Conservation (phyloP, 2,888 invertebrate species). For the Eledona agricola region DNA sequence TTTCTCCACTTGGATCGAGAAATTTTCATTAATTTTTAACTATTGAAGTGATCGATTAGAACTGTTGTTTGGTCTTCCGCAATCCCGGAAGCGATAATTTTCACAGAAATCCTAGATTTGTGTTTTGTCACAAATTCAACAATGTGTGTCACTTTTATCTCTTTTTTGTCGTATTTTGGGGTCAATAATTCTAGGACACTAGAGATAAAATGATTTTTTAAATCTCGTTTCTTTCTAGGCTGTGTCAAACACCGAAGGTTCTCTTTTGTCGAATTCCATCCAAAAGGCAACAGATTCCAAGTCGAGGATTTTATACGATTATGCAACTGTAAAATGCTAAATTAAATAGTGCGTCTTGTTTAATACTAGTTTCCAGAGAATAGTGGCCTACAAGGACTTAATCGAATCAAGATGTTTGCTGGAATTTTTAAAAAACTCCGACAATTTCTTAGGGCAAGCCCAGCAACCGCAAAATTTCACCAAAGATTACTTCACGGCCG, state of each 20-base stretch:
- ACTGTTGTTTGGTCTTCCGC: too few species aligned
- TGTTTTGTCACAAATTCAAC: slow-evolving; percentile 13
- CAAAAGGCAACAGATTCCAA: slow-evolving; percentile 41
- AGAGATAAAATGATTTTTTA: slow-evolving; percentile 34
- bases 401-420: slow-evolving; percentile 61
- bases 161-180: slow-evolving; percentile 27
- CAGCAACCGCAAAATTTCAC: slow-evolving; percentile 41
- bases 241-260: slow-evolving; percentile 22
- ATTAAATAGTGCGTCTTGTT: not conserved
- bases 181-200: slow-evolving; percentile 39
- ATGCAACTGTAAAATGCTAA: slow-evolving; percentile 52
- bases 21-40: too few species aligned
- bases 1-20: too few species aligned
- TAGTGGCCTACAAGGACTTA: slow-evolving; percentile 62
- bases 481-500: slow-evolving; percentile 54
- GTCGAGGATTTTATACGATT: slow-evolving; percentile 52
- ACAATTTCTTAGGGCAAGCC: slow-evolving; percentile 47
- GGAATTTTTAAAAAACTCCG: slow-evolving; percentile 56
- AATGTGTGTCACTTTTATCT: slow-evolving; percentile 24
- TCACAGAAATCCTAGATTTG: too few species aligned
- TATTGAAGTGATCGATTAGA: too few species aligned
- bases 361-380: slow-evolving; percentile 53
- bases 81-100: too few species aligned
- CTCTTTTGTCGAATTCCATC: slow-evolving; percentile 26
- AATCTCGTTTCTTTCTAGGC: slow-evolving; percentile 33